A percentile compares a stretch with the other conserved stretches of the same genome.
Conservation (phyloP, 2,888 invertebrate genomes). For the Agonopterix heracliana region DNA sequence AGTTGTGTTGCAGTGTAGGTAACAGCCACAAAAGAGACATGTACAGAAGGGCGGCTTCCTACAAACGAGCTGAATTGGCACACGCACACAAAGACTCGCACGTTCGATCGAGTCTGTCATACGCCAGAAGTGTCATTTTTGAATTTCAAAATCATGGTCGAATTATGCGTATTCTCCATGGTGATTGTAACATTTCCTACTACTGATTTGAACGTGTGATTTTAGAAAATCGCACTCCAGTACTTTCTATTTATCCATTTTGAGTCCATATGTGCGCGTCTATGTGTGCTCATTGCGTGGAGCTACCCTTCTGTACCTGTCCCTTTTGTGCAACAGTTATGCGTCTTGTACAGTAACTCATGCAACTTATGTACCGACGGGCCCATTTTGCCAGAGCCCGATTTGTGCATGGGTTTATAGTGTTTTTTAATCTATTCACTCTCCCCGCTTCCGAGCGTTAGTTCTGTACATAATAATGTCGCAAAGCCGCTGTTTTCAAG, state of each 20-base stretch:
- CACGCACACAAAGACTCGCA: too few relatives aligned
- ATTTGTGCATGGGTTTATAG: slow-evolving; percentile 65
- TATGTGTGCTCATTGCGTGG: too few relatives aligned
- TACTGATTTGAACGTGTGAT: too few relatives aligned
- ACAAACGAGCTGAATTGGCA: too few relatives aligned
- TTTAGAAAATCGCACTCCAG: too few relatives aligned
- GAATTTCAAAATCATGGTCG: too few relatives aligned
- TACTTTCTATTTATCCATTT: background rate
- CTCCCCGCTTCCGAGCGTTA: slow-evolving; percentile 39
- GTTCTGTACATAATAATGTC: slow-evolving; percentile 25
- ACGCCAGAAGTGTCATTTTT: too few relatives aligned
- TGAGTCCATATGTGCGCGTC: slow-evolving; percentile 17
- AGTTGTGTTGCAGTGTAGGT: slow-evolving; percentile 44
- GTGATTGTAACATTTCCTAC: too few relatives aligned
- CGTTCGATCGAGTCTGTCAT: too few relatives aligned
- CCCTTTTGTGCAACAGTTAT: slow-evolving; percentile 9
- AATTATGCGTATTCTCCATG: too few relatives aligned
- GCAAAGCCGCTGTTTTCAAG: slow-evolving; percentile 48
- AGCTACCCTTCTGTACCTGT: too few relatives aligned
- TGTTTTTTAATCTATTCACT: slow-evolving; percentile 21
- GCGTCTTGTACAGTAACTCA: slow-evolving; percentile 31
- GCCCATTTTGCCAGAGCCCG: slow-evolving; percentile 52
- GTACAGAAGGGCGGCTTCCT: too few relatives aligned
- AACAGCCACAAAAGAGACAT: slow-evolving; percentile 5
- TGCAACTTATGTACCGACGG: slow-evolving; percentile 32